These are phyloP conservation scores for Chaetorhynchus papuensis DNA, from an alignment of 2,113 vertebrate species.

Conservation along the genomic window DNA sequence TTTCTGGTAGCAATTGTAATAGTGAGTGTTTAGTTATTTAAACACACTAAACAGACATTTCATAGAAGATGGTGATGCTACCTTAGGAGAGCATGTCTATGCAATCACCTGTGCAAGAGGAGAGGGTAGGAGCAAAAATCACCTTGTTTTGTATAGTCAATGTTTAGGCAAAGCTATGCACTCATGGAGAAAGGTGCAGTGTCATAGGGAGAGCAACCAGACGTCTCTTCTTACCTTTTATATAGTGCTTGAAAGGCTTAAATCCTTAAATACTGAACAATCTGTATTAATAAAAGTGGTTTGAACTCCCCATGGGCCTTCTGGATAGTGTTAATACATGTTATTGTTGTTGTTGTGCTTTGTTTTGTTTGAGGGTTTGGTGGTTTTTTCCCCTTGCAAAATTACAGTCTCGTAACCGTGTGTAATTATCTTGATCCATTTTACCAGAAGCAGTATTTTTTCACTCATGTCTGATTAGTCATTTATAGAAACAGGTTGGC, in stretches of 20 bases:
- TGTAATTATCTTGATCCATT: neutral
- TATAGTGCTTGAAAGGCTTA: neutral
- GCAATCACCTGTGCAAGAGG: neutral
- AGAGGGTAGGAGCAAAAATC: neutral
- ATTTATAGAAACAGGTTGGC: neutral
- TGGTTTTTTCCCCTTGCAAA: accelerated
- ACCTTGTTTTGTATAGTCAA: neutral
- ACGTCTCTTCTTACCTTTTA: neutral
- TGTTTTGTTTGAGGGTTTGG: neutral
- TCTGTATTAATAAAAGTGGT: neutral
- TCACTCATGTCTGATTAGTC: neutral
- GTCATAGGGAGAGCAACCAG: neutral
- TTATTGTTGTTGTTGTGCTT: neutral
- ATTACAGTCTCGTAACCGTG: neutral
- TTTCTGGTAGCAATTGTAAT: neutral
- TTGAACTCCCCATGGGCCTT: neutral
- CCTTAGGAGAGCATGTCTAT: neutral
- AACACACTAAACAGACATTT: neutral
- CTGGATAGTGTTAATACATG: neutral
- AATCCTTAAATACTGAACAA: neutral
- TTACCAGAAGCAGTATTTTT: neutral
- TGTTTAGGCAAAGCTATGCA: neutral
- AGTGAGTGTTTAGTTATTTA: neutral
- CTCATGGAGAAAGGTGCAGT: neutral
- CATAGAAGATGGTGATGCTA: neutral